Evolutionary conservation across 2,888 invertebrate genomes (phyloP), one percentile per base, ranked within the genome.

Genomic region (Eudasyphora cyanicolor): DNA sequence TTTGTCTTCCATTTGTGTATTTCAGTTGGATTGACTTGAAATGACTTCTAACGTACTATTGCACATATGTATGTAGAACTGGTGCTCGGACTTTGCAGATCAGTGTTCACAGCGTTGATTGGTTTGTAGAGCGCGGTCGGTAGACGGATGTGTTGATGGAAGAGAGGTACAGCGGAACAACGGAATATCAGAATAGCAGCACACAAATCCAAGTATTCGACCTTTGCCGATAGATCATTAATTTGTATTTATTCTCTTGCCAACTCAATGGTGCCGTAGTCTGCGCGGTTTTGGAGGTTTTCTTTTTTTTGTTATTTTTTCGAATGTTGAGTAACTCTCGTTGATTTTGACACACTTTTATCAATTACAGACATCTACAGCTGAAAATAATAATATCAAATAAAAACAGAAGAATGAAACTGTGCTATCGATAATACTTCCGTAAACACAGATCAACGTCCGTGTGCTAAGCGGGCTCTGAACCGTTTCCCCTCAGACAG

Each of bases 331-430:
- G 21, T 51, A 17, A 3, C 19, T 19, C 14, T 57, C 27, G 57
- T 27, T 57, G 57, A 57, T 57, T 57, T 57, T 57, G 57, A 57
- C 57, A 57, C 14, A 27, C 57, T 57, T 57, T 57, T 57, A 27
- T 24, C 57, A 57, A 57, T 27, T 54, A 14, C 27, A 57, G 24
- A 51, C 10, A 35, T 35, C n/a, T n/a, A n/a, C n/a, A n/a, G n/a
- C n/a, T n/a, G n/a, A n/a, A n/a, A n/a, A n/a, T n/a, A n/a, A n/a
- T 35, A 35, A 10, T 51, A 51, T 19, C 19, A 51, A 21, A 21
- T 51, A 51, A 21, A 51, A 19, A 51, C 24, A 35, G 5, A 51
- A 51, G 21, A 51, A 51, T 38, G 14, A 24, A 24, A 24, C 27
- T 7, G 5, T 35, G 35, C n/a, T n/a, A n/a, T n/a, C n/a, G 1